Evolutionary conservation across 1,140 invertebrate genomes (phyloP).

Genomic region (Lordiphosa clarofinis): DNA sequence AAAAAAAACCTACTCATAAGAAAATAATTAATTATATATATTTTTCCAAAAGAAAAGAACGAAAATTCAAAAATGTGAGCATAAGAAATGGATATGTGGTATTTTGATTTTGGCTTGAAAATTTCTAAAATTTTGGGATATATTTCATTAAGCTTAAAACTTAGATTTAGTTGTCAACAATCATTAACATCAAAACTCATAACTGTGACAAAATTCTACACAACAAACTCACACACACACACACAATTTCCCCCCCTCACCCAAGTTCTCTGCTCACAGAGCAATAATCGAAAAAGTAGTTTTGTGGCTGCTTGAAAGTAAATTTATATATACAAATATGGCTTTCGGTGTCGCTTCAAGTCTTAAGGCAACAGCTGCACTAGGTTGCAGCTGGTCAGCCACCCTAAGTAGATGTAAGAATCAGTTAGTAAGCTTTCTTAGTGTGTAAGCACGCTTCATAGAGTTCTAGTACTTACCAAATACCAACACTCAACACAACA

Average conservation of each 20-base stretch:
- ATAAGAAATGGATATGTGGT: constrained; percentile 49
- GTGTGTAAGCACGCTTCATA: constrained; percentile 16
- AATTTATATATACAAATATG: constrained; percentile 38
- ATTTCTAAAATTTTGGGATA: constrained; percentile 14
- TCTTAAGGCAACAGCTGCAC: constrained; percentile 14
- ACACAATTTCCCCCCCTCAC: background rate
- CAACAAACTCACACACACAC: constrained; percentile 10
- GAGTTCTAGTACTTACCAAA: too few species aligned
- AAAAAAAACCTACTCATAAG: constrained; percentile 18
- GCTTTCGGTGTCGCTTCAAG: constrained; percentile 8
- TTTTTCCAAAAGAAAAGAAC: background rate
- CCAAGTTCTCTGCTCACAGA: constrained; percentile 36
- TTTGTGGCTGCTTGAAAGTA: constrained; percentile 69
- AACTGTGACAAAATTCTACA: constrained; percentile 66
- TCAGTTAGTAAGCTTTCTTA: constrained; percentile 10
- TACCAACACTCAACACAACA: constrained; percentile 17
- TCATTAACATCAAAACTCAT: constrained; percentile 58
- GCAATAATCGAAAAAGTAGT: constrained; percentile 34
- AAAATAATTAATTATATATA: background rate
- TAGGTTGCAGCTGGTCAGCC: constrained; percentile 6
- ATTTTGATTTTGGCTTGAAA: constrained; percentile 52
- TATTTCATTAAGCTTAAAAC: constrained; percentile 59
- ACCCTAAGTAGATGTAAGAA: constrained; percentile 10
- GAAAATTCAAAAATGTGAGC: constrained; percentile 64
- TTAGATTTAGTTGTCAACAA: constrained; percentile 62